phyloP scores from a whole-genome alignment of 2,797 vertebrate genomes.

The Gambelia wislizenii region DNA sequence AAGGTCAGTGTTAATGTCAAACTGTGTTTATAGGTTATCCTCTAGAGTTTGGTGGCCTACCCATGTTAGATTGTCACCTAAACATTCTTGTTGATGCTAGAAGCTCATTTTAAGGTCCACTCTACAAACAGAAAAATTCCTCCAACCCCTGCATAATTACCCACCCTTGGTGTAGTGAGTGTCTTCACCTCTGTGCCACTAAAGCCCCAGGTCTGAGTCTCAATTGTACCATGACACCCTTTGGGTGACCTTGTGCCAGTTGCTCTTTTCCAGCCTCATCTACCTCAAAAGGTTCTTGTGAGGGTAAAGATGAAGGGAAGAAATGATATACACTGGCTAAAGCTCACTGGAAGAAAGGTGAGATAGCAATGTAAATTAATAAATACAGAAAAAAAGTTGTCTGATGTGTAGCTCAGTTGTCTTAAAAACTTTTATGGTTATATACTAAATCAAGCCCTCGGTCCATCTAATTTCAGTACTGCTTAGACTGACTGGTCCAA shows the following conservation, averaged over 20 bases:
- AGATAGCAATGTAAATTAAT: too few relatives aligned
- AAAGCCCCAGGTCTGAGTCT: background rate
- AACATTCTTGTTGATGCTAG: too few relatives aligned
- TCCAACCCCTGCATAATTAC: too few relatives aligned
- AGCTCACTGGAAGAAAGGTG: too few relatives aligned
- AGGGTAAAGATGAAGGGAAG: too few relatives aligned
- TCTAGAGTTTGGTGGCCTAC: background rate
- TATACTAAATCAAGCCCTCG: background rate
- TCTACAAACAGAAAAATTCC: background rate
- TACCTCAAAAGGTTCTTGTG: too few relatives aligned
- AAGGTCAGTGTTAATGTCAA: slow-evolving; percentile 57
- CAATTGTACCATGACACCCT: background rate
- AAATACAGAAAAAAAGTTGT: too few relatives aligned
- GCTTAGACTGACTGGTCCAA: background rate
- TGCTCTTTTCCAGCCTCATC: background rate
- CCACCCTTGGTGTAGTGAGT: background rate
- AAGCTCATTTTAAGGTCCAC: background rate
- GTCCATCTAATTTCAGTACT: background rate
- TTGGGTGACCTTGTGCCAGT: background rate
- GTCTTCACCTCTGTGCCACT: background rate
- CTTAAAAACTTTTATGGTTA: too few relatives aligned
- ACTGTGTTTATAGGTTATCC: slow-evolving; percentile 69
- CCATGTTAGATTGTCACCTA: background rate
- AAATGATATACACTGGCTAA: too few relatives aligned
- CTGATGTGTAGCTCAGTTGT: too few relatives aligned